Evolutionary conservation across 2,797 vertebrate species (phyloP).

Genomic region (Anguilla marmorata): DNA sequence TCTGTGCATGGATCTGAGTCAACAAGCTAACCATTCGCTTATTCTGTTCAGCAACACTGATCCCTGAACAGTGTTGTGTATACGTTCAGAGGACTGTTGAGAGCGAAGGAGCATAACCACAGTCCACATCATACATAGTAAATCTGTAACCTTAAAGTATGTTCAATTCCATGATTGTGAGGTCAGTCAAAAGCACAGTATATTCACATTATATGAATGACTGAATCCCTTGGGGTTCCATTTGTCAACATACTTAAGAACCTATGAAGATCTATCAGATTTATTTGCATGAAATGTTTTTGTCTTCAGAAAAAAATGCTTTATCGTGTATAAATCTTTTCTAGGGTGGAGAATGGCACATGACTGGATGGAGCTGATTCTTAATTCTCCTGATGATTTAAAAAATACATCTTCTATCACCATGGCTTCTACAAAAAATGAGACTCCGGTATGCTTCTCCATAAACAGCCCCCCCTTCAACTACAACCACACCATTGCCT

Average conservation of each 20-base stretch:
- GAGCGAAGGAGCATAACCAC: background rate
- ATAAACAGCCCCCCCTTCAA: slow-evolving; percentile 60
- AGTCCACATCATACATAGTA: background rate
- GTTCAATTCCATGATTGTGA: background rate
- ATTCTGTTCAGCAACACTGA: background rate
- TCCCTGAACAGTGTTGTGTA: background rate
- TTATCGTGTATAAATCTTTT: background rate
- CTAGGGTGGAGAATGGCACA: background rate
- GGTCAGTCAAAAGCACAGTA: background rate
- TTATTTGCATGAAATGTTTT: too few species aligned
- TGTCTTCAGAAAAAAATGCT: too few species aligned
- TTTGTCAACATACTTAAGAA: too few species aligned
- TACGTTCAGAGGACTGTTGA: background rate
- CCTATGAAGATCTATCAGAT: too few species aligned
- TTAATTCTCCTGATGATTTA: background rate
- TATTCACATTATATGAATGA: too few species aligned
- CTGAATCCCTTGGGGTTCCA: too few species aligned
- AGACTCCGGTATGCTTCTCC: slow-evolving; percentile 64
- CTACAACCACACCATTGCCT: slow-evolving; percentile 58
- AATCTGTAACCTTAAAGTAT: background rate
- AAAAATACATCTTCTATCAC: background rate
- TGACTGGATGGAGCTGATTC: background rate
- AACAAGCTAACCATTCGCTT: background rate
- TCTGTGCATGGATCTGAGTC: too few species aligned
- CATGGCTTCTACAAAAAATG: slow-evolving; percentile 56